phyloP scores from a whole-genome alignment of 2,888 invertebrate genomes.

The Eupsilia transversa region DNA sequence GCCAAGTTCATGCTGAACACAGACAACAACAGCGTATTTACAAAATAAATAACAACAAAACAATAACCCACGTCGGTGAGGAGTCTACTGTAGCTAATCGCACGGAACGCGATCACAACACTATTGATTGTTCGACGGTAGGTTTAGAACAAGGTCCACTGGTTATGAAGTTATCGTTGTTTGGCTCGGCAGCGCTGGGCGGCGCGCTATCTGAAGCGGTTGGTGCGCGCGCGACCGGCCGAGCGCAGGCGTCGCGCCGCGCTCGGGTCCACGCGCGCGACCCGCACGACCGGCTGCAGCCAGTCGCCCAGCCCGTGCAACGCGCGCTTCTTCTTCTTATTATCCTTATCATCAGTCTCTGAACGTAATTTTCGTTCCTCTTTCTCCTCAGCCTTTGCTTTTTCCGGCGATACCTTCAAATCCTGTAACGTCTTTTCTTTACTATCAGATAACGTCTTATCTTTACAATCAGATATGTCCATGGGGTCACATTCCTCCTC shows the following conservation, averaged over 20 bases:
- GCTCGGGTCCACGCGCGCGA: constrained; percentile 91
- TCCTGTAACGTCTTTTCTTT: constrained; percentile 73
- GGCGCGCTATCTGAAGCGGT: constrained; percentile 76
- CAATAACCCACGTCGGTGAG: constrained; percentile 23
- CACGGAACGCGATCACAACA: constrained; percentile 55
- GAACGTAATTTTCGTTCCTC: constrained; percentile 75
- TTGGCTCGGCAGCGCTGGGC: constrained; percentile 24
- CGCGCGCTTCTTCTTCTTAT: constrained; percentile 78
- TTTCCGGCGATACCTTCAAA: constrained; percentile 74
- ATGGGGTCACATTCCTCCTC: constrained; percentile 57
- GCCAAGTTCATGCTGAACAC: constrained; percentile 50
- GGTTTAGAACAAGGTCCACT: constrained; percentile 20
- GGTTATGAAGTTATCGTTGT: constrained; percentile 27
- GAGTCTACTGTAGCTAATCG: constrained; percentile 27
- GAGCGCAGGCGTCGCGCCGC: constrained; percentile 81
- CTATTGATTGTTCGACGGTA: constrained; percentile 53
- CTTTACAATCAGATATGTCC: constrained; percentile 64
- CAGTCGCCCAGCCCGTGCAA: constrained; percentile 81
- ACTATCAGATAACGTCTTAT: constrained; percentile 67
- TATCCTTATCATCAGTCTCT: constrained; percentile 78
- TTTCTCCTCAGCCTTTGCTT: constrained; percentile 72
- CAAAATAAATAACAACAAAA: constrained; percentile 73
- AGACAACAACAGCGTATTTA: constrained; percentile 65
- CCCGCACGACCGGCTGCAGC: constrained; percentile 92
- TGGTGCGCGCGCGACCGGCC: constrained; percentile 71